Evolutionary conservation across 2,888 invertebrate species (phyloP), one percentile per base, ranked within the genome.

Genomic region (Liopterus haemorrhoidalis): DNA sequence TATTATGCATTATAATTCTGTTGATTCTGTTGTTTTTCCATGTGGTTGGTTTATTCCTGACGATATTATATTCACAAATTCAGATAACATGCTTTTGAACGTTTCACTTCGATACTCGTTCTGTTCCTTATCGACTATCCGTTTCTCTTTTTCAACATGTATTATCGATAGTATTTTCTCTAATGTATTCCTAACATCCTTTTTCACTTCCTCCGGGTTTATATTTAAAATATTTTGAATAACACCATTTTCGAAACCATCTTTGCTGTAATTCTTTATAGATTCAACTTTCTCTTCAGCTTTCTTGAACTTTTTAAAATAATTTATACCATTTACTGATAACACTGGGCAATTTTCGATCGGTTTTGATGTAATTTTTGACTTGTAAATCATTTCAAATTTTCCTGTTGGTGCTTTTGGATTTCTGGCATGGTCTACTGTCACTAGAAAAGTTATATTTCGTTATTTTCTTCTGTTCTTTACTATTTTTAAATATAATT

Each of bases 341-440:
- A n/a, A n/a, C n/a, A n/a, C n/a, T n/a, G n/a, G n/a, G n/a, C n/a
- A n/a, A n/a, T n/a, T n/a, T n/a, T n/a, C n/a, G n/a, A n/a, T n/a
- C n/a, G n/a, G n/a, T n/a, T n/a, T n/a, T n/a, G 2, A 19, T n/a
- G n/a, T n/a, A n/a, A n/a, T n/a, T n/a, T n/a, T n/a, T n/a, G n/a
- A n/a, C 48, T 54, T 53, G 41, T 63, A 65, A 14, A 64, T 53
- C 11, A 63, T 47, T 63, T 79, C 76, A 51, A 81, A 82, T 16
- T 69, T 69, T 5, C 81, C 81, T 0, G 80, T 79, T 4, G 68
- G 48, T 1, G 74, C 68, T 15, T 56, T 62, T 1, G 69, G 54
- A 58, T 75, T 57, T 15, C 54, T 54, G 32, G 66, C 61, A 41
- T 66, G 53, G 57, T 78, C 78, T 21, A 78, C 65, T 9, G 77